Percentiles rank a stretch among this genome's conserved stretches.
phyloP scores from a whole-genome alignment of 2,797 vertebrate species.

The Octomys mimax region DNA sequence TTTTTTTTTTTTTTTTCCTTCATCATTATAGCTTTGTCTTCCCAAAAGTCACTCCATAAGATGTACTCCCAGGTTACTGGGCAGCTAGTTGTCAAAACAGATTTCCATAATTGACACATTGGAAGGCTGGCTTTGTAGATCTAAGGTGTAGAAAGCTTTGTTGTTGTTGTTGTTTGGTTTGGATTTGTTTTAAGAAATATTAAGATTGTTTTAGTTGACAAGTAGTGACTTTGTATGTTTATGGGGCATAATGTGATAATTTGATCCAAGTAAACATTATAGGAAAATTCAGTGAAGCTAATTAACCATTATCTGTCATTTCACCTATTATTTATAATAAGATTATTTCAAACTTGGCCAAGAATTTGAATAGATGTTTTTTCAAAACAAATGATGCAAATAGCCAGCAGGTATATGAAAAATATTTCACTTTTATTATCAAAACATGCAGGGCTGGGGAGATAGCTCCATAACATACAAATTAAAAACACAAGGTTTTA shows the following conservation, averaged over 20 bases:
- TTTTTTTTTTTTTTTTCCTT: background rate
- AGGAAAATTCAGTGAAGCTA: conserved; percentile 13
- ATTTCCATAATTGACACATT: background rate
- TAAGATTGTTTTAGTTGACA: background rate
- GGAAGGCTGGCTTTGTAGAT: background rate
- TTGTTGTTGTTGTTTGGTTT: background rate
- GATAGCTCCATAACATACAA: background rate
- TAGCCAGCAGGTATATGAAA: background rate
- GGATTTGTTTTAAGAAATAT: background rate
- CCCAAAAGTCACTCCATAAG: background rate
- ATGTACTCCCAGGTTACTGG: background rate
- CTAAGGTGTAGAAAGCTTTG: background rate
- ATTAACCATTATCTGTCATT: background rate
- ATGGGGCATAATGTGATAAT: background rate
- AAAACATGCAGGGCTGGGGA: background rate
- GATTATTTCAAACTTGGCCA: background rate
- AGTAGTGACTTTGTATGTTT: background rate
- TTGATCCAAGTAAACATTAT: background rate
- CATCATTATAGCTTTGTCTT: background rate
- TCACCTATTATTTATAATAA: background rate
- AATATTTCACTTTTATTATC: background rate
- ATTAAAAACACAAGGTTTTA: background rate
- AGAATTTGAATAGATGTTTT: background rate
- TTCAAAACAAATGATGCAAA: background rate
- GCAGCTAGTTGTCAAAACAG: too few species aligned